These are phyloP conservation scores for Forbesichthys papilliferus DNA, from an alignment of 2,113 vertebrate species.

Conservation along the genomic window DNA sequence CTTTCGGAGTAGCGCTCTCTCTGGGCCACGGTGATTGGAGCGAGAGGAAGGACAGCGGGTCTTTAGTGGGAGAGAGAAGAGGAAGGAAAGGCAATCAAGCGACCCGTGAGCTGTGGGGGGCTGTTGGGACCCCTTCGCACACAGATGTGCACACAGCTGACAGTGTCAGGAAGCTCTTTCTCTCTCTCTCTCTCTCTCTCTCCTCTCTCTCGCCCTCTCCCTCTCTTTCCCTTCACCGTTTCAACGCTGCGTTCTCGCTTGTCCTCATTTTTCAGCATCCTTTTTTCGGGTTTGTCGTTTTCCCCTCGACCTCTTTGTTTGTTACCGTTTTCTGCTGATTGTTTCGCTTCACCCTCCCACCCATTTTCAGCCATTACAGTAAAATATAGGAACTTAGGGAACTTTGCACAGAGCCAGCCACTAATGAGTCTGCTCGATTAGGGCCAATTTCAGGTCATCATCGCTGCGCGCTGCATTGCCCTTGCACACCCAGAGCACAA, in stretches of 20 bases:
- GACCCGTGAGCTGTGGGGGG: constrained; percentile 44
- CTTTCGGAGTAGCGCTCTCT: constrained; percentile 46
- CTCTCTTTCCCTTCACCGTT: not conserved
- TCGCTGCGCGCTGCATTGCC: constrained; percentile 29
- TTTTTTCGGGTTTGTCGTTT: not conserved
- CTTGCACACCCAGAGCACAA: constrained; percentile 59
- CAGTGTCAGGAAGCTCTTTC: constrained; percentile 57
- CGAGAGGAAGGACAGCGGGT: constrained; percentile 66
- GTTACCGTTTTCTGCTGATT: constrained; percentile 33
- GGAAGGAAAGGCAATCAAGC: constrained; percentile 67
- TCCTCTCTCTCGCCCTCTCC: not conserved
- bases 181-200: constrained; percentile 6
- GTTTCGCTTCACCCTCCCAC: not conserved
- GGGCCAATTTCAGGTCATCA: constrained; percentile 43
- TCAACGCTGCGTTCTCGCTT: not conserved
- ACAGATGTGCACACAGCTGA: constrained; percentile 65
- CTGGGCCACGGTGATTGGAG: constrained; percentile 64
- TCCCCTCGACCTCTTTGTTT: not conserved
- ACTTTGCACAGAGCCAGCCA: constrained; percentile 26
- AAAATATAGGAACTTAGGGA: constrained; percentile 36
- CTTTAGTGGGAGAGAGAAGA: constrained; percentile 43
- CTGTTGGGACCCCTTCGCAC: constrained; percentile 34
- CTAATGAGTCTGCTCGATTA: constrained; percentile 41
- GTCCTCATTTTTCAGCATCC: constrained; percentile 21
- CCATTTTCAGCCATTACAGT: constrained; percentile 8